These are phyloP conservation scores for Cryptoprocta ferox DNA, from an alignment of 2,797 vertebrate genomes.

Conservation along the genomic window DNA sequence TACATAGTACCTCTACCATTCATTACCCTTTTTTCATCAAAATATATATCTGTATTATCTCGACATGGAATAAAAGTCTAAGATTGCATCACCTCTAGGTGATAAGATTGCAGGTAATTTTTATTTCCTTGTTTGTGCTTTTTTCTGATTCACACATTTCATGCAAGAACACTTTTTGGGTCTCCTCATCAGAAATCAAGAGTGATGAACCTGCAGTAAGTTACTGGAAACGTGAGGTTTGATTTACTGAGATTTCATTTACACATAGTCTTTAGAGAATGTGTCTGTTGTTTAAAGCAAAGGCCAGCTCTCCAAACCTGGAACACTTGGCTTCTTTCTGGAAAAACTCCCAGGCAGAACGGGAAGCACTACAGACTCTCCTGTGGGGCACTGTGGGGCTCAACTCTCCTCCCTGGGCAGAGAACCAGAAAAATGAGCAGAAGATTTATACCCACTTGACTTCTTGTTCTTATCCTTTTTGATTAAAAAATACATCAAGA, in stretches of 20 bases:
- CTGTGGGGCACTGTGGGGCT: not conserved
- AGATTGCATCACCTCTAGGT: not conserved
- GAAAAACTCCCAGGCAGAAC: not conserved
- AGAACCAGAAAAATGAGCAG: conserved; percentile 55
- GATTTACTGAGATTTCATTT: not conserved
- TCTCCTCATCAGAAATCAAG: not conserved
- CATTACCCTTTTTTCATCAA: not conserved
- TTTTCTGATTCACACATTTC: not conserved
- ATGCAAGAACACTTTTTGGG: not conserved
- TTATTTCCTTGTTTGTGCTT: not conserved
- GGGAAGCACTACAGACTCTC: rapidly evolving
- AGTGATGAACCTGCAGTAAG: not conserved
- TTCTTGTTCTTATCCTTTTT: conserved; percentile 80
- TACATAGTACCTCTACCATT: not conserved
- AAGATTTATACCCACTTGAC: conserved; percentile 74
- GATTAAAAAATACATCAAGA: conserved; percentile 83
- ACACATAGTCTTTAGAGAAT: not conserved
- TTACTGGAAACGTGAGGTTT: not conserved
- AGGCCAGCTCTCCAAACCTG: not conserved
- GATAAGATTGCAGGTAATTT: not conserved
- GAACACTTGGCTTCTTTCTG: not conserved
- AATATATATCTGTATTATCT: not conserved
- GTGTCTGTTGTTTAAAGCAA: not conserved
- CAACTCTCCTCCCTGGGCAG: not conserved
- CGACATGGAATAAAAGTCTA: not conserved